Evolutionary conservation across 2,113 vertebrate species (phyloP), one percentile per base, ranked within the genome.

Genomic region (Eulacestoma nigropectus): DNA sequence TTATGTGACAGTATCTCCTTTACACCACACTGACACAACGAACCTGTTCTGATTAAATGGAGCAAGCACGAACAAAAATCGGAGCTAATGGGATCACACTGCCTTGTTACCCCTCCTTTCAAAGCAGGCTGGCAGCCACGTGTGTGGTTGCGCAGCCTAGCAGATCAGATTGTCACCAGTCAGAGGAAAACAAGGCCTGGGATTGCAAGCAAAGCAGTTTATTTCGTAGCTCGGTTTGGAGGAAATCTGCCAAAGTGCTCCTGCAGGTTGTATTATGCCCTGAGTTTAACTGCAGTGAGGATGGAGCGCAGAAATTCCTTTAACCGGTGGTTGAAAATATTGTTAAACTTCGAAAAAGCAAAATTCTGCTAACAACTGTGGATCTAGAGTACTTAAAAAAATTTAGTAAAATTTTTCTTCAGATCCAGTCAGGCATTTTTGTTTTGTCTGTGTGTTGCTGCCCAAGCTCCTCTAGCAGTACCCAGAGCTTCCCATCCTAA

Each of bases 101-200:
- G 52, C 35, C 22, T 56, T 14, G 37, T 75, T 67, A 62, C 16
- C 21, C 13, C 53, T 53, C 74, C 44, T 55, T 42, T 68, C 59
- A 41, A 32, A 77, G 44, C 91, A 42, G 82, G 41, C 59, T 78
- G 87, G 52, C 90, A 91, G 83, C 44, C 79, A 12, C 29, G 0
- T 1, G 37, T 62, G 79, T 62, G 63, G 42, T 59, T 57, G 63
- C 60, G 5, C 11, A 57, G 76, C 46, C 16, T 25, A 4, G 64
- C 55, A 91, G 67, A 62, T 13, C 18, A 63, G 41, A 21, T 26
- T 64, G 76, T 78, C 53, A 26, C 23, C 65, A 41, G 57, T 29
- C 65, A 68, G 2, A 35, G 56, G 62, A 73, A 93, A 96, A 87
- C 67, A 80, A 88, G 52, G 57, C 47, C 33, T 65, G 77, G 57